Evolutionary conservation across 2,888 invertebrate species (phyloP).

Genomic region (Anagyrus pseudococci): DNA sequence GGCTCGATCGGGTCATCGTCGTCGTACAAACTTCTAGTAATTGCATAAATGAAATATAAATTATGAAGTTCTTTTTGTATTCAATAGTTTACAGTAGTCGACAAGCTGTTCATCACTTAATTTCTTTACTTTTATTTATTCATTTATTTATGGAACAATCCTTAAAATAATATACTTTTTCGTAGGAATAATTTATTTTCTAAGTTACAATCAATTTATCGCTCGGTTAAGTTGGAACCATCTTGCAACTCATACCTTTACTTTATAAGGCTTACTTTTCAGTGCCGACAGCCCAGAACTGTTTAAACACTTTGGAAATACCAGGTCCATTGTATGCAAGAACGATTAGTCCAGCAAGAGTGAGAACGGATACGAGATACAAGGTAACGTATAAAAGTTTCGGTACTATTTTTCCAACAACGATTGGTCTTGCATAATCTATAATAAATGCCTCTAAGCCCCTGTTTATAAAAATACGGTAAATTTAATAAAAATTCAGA

Average conservation of each 20-base stretch:
- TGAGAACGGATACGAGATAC: constrained; percentile 73
- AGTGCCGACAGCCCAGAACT: constrained; percentile 72
- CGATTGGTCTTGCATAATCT: constrained; percentile 81
- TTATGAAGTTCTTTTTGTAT: too few relatives aligned
- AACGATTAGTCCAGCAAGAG: constrained; percentile 82
- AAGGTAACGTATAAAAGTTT: constrained; percentile 74
- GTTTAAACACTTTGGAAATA: constrained; percentile 73
- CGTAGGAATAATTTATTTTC: constrained; percentile 29
- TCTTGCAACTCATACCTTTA: constrained; percentile 7
- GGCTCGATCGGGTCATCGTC: too few relatives aligned
- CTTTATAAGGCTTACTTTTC: constrained; percentile 19
- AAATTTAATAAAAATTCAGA: too few relatives aligned
- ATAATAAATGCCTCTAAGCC: constrained; percentile 79
- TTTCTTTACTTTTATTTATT: too few relatives aligned
- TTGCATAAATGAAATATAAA: too few relatives aligned
- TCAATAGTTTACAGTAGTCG: too few relatives aligned
- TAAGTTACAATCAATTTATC: constrained; percentile 17
- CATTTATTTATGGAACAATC: too few relatives aligned
- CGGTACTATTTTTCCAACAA: constrained; percentile 78
- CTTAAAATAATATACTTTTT: constrained; percentile 4
- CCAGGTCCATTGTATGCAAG: constrained; percentile 85
- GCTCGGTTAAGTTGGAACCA: background rate
- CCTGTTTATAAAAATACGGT: too few relatives aligned
- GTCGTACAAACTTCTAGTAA: too few relatives aligned
- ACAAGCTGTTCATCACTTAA: too few relatives aligned